Base-by-base conservation (phyloP, 2,888 invertebrate species). In the Ptychoptera albimana region DNA sequence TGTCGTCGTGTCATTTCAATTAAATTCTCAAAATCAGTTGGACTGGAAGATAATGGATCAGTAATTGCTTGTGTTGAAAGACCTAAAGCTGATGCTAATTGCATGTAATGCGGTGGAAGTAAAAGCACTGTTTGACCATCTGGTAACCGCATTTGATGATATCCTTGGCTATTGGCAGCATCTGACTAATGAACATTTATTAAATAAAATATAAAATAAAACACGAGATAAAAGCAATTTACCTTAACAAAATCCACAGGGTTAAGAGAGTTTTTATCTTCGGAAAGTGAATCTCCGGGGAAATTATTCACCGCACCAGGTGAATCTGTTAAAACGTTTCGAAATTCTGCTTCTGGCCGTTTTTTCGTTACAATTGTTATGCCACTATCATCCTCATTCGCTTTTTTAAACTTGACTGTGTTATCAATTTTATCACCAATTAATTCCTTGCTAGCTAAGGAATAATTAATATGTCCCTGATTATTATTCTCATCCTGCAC, bases 51-150 rank as follows among this genome's bases (percentile, higher is more conserved):
- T 45, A 60, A 54, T 8, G 61, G 55, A 51, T 61, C 61, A 10
- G 60, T 56, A 49, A 62, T 55, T 2, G 59, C 55, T 48, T 63
- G 60, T 8, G 62, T 57, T 46, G 57, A 62, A 6, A 64, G 46
- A 2, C 63, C 64, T 31, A 63, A 50, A 2, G 73, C 72, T 0
- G 71, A 71, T 2, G 72, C 71, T 42, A 73, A 54, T 53, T 74
- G 73, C 14, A 73, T 71, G 54, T 74, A 74, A 53, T 74, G 73
- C 48, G 72, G 73, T 39, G 74, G 74, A 30, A 74, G 58, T 9
- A 74, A 64, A 49, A 74, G 68, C 8, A 74, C 71, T 3, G 72
- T 71, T 50, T 70, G 69, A 5, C 70, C 70, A 50, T 71, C 70
- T 1, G 69, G 67, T 39, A 70, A 52, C 14, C 69, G 56, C n/a